Base-by-base conservation (phyloP, 92 coral and sea anemone species). In the Porites rus region DNA sequence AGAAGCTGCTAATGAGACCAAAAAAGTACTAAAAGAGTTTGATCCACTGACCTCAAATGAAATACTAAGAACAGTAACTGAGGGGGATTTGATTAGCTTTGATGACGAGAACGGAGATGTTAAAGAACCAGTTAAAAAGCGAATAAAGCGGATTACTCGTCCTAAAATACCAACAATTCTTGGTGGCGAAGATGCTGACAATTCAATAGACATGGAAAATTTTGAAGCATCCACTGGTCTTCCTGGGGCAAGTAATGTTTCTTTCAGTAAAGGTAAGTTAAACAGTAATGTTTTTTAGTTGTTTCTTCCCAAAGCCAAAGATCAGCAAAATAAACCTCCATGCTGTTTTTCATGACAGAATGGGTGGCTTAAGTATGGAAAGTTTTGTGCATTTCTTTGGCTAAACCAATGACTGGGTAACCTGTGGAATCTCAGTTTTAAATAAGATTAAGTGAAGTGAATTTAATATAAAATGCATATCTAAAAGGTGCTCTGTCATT, bases 81-180 rank as follows among this genome's bases (percentile, higher is more conserved):
- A 81, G 46, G 93, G 91, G 7, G 95, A 92, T 81, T 81, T 92
- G 86, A 92, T 92, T 18, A 84, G 85, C 25, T 92, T 89, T 83
- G 96, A 95, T 16, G 98, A 93, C 60, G 92, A 80, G 65, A 64
- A 72, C 22, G 64, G 77, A 22, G 94, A 88, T 13, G 64, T 51
- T 18, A 87, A 75, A 22, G 79, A 89, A 63, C 90, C 91, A 28
- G 90, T 89, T 56, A 89, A 95, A 87, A 90, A 90, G 78, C 88
- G 96, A 31, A 81, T 86, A 75, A 92, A 93, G 79, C 86, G 85
- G 65, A 80, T 93, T n/a, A 83, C 92, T 60, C 91, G 99, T 76
- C 98, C 99, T 22, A 94, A 90, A 79, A 97, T 97, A 67, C 99
- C 99, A 85, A 93, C 98, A 72, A 97, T 97, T 62, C 86, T 97